Conservation (phyloP, 2,113 vertebrate species). For the Arvicanthis niloticus region DNA sequence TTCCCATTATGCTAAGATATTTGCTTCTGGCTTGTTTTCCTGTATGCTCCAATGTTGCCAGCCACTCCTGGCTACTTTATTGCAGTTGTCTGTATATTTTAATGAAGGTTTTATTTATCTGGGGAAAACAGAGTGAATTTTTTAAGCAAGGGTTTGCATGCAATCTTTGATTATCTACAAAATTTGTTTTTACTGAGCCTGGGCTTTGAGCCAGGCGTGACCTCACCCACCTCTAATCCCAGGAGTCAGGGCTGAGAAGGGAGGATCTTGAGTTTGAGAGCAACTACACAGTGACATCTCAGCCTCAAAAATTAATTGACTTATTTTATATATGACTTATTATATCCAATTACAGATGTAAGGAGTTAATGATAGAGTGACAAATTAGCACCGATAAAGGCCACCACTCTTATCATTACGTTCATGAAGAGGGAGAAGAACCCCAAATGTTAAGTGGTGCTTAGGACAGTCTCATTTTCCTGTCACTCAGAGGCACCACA, state of each 20-base stretch:
- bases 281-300: not conserved
- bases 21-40: not conserved
- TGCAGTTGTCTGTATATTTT: not conserved
- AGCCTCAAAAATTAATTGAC: not conserved
- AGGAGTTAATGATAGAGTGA: not conserved
- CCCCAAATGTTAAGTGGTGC: not conserved
- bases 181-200: conserved; percentile 26
- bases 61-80: not conserved
- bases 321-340: not conserved
- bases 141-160: conserved; percentile 13
- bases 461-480: not conserved
- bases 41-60: not conserved
- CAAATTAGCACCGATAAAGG: not conserved
- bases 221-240: not conserved
- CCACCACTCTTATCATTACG: not conserved
- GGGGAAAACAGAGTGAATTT: not conserved
- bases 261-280: not conserved
- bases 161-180: not conserved
- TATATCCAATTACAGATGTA: not conserved
- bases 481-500: not conserved
- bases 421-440: not conserved
- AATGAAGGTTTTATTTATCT: not conserved
- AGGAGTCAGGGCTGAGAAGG: not conserved
- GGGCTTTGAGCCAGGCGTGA: not conserved
- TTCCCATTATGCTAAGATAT: not conserved